Evolutionary conservation across 2,888 invertebrate genomes (phyloP), one percentile per base, ranked within the genome.

Genomic region (Hypomecis punctinalis): DNA sequence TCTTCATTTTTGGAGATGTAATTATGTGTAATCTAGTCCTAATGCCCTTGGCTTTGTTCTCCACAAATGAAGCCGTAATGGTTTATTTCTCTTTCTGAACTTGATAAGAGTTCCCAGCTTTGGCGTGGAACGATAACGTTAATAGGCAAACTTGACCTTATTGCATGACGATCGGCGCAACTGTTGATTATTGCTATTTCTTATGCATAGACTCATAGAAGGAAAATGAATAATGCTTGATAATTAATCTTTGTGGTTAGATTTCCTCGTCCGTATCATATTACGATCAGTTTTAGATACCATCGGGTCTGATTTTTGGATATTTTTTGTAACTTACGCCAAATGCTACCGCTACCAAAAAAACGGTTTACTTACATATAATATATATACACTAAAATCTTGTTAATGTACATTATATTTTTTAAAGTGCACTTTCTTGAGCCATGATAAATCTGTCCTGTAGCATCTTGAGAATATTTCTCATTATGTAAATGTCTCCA

Each of bases 121-220:
- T 83, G 83, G 70, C 70, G 73, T 75, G 69, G 70, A 73, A 72
- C 74, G 84, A 83, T 83, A 83, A 78, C 75, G 69, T 71, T 77
- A 73, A 75, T 72, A 62, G 67, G 67, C 71, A 73, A 75, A 71
- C 72, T 76, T 72, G 70, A 70, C 70, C 72, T 64, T 48, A 69
- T 66, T 67, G 42, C 11, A n/a, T 33, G 51, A 58, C 55, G 35
- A 58, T 53, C 53, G 13, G 23, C 49, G 33, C 13, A 10, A 42
- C 33, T 36, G 40, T 23, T 23, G 1, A 23, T 23, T 23, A 23
- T 3, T 23, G 23, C 23, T 23, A 2, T 23, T 23, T 23, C 23
- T 23, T 23, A 23, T 23, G 23, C 23, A 23, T 23, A 23, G 23
- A 23, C 3, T 1, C 23, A 23, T 23, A 23, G 23, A 23, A 23